Base-by-base conservation (phyloP, 2,888 invertebrate species). In the Chaetogeoica ovagalla region DNA sequence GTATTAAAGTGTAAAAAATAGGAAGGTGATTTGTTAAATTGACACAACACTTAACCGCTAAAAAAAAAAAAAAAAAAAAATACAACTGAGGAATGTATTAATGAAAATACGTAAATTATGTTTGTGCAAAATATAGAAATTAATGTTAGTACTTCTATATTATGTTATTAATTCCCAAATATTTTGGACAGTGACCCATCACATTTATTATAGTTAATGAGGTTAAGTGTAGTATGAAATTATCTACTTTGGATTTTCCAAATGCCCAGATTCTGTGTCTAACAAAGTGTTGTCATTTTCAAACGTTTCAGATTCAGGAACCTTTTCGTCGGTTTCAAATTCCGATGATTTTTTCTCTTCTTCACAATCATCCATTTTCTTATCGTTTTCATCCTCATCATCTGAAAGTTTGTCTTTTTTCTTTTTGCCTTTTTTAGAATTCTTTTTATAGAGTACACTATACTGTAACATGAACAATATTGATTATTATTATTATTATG, bases 341-440 rank as follows among this genome's bases (percentile, higher is more conserved):
- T 72, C 81, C 57, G 81, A 73, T 82, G 66, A 82, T 30, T 83
- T 82, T 77, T 82, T 77, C 65, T 82, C 74, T 74, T 81, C 74
- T 66, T 83, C 79, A 77, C 81, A 83, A 81, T 82, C 39, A 82
- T 84, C 37, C 84, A 84, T 76, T 84, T 63, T 81, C 48, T 82
- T 83, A 66, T 82, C 82, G n/a, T 74, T 77, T 57, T 82, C 83
- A 23, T 76, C 83, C 7, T 82, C 83, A 43, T 83, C 82, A 83
- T 91, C 92, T 62, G 93, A 93, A 85, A 94, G 92, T 87, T 94
- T 94, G 83, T 93, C 94, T 86, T 93, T 91, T 86, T 91, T 92
- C 85, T 89, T 89, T 86, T 91, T 93, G 52, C 66, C 77, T 48
- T 82, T 82, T 71, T 82, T 82, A 66, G 72, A 30, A 57, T 60